phyloP scores from a whole-genome alignment of 2,113 vertebrate species.

The Ophiodon elongatus region DNA sequence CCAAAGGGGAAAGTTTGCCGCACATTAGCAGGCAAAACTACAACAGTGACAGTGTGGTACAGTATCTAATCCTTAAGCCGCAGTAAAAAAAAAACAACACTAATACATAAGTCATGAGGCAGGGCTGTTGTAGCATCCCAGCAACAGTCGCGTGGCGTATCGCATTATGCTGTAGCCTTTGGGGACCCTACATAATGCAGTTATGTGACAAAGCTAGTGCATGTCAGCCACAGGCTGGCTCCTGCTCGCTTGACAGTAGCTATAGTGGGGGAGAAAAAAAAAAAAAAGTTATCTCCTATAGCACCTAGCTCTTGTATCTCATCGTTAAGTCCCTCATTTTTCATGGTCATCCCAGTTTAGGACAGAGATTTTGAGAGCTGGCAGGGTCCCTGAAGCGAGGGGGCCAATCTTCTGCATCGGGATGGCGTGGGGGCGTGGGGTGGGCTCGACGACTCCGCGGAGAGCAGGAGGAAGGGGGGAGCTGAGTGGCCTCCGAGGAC shows the following conservation, averaged over 20 bases:
- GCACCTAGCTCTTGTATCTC: slow-evolving; percentile 38
- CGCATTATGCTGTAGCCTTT: slow-evolving; percentile 76
- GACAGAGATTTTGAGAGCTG: slow-evolving; percentile 27
- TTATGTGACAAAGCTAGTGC: slow-evolving; percentile 78
- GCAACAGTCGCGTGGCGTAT: slow-evolving; percentile 57
- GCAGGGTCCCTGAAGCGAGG: neutral
- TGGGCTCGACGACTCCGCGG: neutral
- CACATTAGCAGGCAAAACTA: slow-evolving; percentile 40
- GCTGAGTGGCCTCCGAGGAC: slow-evolving; percentile 32
- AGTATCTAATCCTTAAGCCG: slow-evolving; percentile 53
- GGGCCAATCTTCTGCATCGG: neutral
- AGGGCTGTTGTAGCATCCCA: slow-evolving; percentile 61
- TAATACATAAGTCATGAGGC: slow-evolving; percentile 74
- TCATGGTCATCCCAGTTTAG: slow-evolving; percentile 52
- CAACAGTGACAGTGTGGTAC: slow-evolving; percentile 49
- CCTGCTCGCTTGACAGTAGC: slow-evolving; percentile 52
- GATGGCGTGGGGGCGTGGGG: neutral
- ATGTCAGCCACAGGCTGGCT: slow-evolving; percentile 71
- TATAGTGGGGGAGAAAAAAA: neutral
- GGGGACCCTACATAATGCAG: slow-evolving; percentile 79
- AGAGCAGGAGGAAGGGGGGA: neutral
- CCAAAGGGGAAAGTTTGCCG: slow-evolving; percentile 55
- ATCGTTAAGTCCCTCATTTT: slow-evolving; percentile 55
- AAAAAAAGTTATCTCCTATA: slow-evolving; percentile 29
- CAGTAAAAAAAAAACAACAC: slow-evolving; percentile 48